A percentile compares a stretch with the other conserved stretches of the same genome.
These are phyloP conservation scores for Drosophila biarmipes DNA, from an alignment of 1,140 invertebrate genomes.

Conservation along the genomic window DNA sequence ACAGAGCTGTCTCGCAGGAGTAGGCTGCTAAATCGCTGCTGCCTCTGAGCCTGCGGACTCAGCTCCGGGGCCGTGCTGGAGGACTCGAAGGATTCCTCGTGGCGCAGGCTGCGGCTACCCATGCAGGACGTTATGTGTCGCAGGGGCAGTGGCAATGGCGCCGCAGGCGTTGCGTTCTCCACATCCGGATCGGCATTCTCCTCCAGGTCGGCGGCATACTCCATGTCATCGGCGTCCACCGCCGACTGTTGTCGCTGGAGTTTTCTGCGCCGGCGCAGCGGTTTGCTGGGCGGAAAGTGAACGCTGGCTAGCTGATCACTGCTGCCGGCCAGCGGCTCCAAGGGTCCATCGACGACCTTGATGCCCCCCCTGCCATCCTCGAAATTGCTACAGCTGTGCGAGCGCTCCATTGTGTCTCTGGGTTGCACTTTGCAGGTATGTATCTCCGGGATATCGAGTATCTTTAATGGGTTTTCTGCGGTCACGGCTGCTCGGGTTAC, in stretches of 20 bases:
- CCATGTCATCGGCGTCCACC: conserved; percentile 51
- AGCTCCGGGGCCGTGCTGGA: conserved; percentile 59
- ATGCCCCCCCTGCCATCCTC: conserved; percentile 25
- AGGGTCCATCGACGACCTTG: conserved; percentile 22
- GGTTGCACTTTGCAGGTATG: background rate
- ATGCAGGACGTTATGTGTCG: conserved; percentile 35
- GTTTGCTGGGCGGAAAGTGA: conserved; percentile 64
- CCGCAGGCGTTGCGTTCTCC: background rate
- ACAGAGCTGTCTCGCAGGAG: conserved; percentile 86
- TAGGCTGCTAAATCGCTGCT: conserved; percentile 58
- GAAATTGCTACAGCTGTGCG: conserved; percentile 71
- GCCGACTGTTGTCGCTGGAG: conserved; percentile 61
- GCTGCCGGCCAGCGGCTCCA: conserved; percentile 43
- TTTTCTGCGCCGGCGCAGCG: conserved; percentile 62
- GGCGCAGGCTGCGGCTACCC: conserved; percentile 55
- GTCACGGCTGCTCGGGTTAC: conserved; percentile 74
- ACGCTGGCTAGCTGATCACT: conserved; percentile 59
- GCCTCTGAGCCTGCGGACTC: conserved; percentile 62
- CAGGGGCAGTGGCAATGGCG: conserved; percentile 18
- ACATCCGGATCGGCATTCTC: conserved; percentile 53
- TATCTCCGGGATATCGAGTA: conserved; percentile 2
- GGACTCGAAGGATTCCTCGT: conserved; percentile 78
- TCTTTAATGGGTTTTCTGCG: conserved; percentile 18
- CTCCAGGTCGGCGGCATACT: conserved; percentile 72
- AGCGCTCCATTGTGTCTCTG: conserved; percentile 56